Percentiles rank a stretch among this genome's conserved stretches.
phyloP scores from a whole-genome alignment of 2,113 vertebrate genomes.

The Calonectris borealis region DNA sequence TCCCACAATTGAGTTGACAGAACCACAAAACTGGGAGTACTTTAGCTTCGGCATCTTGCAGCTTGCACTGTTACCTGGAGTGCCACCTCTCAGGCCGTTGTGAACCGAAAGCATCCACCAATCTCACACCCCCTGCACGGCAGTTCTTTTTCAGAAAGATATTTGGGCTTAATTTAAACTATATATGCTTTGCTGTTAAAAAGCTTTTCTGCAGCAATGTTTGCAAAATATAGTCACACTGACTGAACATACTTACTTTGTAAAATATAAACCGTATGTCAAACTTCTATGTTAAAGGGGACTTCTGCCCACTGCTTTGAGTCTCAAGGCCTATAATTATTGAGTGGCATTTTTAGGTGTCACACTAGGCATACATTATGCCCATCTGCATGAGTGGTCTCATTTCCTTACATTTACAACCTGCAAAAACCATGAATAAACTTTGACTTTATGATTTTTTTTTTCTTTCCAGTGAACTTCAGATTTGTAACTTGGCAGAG shows the following conservation, averaged over 20 bases:
- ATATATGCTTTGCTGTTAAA: neutral
- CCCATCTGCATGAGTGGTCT: constrained; percentile 33
- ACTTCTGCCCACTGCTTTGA: neutral
- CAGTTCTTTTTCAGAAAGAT: neutral
- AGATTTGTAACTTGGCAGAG: constrained; percentile 35
- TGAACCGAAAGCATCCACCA: accelerated
- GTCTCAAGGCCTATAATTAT: neutral
- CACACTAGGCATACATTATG: neutral
- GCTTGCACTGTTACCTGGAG: no score
- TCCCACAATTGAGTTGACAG: neutral
- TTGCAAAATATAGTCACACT: neutral
- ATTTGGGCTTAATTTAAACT: neutral
- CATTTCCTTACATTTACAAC: constrained; percentile 57
- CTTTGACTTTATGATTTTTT: neutral
- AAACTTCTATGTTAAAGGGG: neutral
- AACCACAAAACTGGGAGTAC: neutral
- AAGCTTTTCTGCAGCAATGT: neutral
- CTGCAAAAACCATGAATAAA: constrained; percentile 27
- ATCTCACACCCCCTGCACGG: neutral
- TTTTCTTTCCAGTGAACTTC: constrained; percentile 34
- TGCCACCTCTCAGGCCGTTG: neutral
- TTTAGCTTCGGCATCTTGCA: neutral
- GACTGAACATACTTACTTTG: neutral
- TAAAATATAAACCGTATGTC: neutral
- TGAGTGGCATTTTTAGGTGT: neutral